Conservation (phyloP, 1,140 invertebrate species). For the Cylas formicarius region DNA sequence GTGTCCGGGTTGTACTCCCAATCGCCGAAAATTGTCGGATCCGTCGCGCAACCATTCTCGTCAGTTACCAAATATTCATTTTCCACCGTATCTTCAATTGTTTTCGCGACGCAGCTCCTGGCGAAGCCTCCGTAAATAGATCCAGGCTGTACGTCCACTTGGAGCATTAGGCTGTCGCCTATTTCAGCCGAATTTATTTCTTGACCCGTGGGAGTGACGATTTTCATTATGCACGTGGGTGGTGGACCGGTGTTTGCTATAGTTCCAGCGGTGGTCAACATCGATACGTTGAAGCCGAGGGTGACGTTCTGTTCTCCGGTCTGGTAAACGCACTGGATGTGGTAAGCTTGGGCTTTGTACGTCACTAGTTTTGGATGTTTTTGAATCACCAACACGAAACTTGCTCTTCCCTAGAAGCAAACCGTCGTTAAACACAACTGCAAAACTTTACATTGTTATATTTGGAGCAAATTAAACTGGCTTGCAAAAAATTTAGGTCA, state of each 20-base stretch:
- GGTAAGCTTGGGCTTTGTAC: constrained; percentile 88
- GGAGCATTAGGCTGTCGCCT: constrained; percentile 81
- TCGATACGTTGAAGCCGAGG: constrained; percentile 88
- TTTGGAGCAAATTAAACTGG: not conserved
- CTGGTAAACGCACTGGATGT: constrained; percentile 90
- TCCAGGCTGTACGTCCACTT: constrained; percentile 88
- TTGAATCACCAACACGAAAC: constrained; percentile 88
- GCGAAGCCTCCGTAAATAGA: constrained; percentile 93
- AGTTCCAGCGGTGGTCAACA: constrained; percentile 89
- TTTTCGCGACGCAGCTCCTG: constrained; percentile 85
- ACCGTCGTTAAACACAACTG: not conserved
- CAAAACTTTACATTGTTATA: not conserved
- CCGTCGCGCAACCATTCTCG: constrained; percentile 88
- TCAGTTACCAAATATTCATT: constrained; percentile 90
- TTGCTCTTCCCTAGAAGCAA: constrained; percentile 69
- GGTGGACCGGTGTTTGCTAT: constrained; percentile 93
- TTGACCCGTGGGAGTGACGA: constrained; percentile 77
- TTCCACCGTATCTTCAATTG: constrained; percentile 80
- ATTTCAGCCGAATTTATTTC: constrained; percentile 88
- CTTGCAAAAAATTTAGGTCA: too few relatives aligned
- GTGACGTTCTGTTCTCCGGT: constrained; percentile 91
- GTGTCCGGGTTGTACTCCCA: constrained; percentile 83
- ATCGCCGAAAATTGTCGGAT: constrained; percentile 86
- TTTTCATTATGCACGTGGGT: constrained; percentile 86
- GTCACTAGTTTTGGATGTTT: constrained; percentile 94